A percentile compares a stretch with the other conserved stretches of the same genome.
phyloP scores from a whole-genome alignment of 2,113 vertebrate genomes.

The Onychostruthus taczanowskii region DNA sequence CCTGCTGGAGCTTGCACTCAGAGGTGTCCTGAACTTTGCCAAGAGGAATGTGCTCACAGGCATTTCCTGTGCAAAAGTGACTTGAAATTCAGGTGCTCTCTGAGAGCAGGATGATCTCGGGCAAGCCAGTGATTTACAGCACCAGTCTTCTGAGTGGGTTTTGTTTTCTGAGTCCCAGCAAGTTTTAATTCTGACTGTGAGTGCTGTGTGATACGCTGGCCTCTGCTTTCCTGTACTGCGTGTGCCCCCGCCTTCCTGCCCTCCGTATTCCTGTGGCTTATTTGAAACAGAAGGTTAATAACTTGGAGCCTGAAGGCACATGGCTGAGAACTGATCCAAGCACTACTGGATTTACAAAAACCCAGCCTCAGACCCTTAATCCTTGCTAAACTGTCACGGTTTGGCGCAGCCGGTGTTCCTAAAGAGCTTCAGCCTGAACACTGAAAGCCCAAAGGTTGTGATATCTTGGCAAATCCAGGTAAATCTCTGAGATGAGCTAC shows the following conservation, averaged over 20 bases:
- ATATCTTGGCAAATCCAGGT: not conserved
- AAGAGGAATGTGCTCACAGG: not conserved
- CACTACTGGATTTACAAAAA: constrained; percentile 8
- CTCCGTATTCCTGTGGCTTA: not conserved
- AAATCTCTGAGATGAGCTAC: not conserved
- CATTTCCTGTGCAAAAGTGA: not conserved
- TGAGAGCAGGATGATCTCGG: not conserved
- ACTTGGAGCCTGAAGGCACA: not conserved
- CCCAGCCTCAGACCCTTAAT: not conserved
- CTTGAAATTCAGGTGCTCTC: not conserved
- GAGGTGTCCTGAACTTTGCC: not conserved
- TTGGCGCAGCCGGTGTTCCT: not conserved
- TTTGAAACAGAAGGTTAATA: constrained; percentile 40
- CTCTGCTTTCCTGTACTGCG: not conserved
- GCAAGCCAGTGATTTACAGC: not conserved
- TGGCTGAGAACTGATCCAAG: not conserved
- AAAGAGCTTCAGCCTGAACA: not conserved
- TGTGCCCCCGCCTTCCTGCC: not conserved
- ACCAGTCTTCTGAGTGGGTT: not conserved
- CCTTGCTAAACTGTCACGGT: constrained; percentile 7
- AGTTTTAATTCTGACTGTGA: not conserved
- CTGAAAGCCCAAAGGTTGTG: not conserved
- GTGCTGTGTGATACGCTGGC: not conserved
- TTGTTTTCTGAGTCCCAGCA: not conserved
- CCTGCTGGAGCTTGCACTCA: not conserved